Base-by-base conservation (phyloP, 2,797 vertebrate species). In the Holocentrus rufus region DNA sequence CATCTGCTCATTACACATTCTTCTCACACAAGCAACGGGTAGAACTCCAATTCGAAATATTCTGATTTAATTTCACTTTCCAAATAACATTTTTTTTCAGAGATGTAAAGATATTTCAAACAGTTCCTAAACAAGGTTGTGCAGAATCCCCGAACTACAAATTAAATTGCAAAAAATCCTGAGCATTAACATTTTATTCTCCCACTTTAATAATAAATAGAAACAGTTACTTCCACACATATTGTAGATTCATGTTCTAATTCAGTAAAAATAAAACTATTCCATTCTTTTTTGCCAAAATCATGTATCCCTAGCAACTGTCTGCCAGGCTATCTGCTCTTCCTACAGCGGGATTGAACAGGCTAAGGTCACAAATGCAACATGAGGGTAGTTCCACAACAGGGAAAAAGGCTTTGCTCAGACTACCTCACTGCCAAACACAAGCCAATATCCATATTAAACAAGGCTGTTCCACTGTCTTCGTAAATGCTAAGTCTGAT, bases 341-440 rank as follows among this genome's bases (percentile, higher is more conserved):
- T 47, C 5, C 15, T 17, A 6, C 46, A 13, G 15, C 72, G 27
- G 17, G 15, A 58, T 54, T 2, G 9, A 30, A 9, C 14, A 57
- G n/a, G 53, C 44, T 49, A 7, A 4, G 8, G 49, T 56, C 55
- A 20, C 49, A 65, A 55, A 81, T 15, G 4, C 39, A 44, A 69
- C 47, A 72, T 14, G 42, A 66, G n/a, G 36, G 30, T 31, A 59
- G 72, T 62, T 76, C 78, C 59, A 50, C 69, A 79, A 79, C 60
- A 50, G 15, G n/a, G 30, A 5, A 31, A 74, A 69, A 8, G 20
- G 8, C 67, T 70, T 50, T 18, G 9, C 25, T 23, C 73, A 61
- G 77, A 22, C n/a, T 20, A 8, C 63, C 55, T 69, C 39, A 54
- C 66, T 70, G 71, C 47, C 11, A 81, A 80, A 68, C 49, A 52